Evolutionary conservation across 2,888 invertebrate species (phyloP).

Genomic region (Dinocampus coccinellae): DNA sequence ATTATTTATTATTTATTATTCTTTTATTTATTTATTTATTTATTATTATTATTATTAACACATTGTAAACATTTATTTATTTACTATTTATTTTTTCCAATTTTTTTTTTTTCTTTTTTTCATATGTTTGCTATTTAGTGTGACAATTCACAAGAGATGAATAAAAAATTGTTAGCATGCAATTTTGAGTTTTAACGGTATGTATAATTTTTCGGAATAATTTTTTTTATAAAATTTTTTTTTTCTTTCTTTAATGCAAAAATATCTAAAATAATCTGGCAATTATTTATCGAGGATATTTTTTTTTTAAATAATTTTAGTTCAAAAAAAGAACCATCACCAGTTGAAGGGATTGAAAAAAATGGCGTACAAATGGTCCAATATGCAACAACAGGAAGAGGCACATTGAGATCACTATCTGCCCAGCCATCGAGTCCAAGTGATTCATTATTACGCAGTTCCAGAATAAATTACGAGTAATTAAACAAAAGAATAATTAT

Average conservation of each 20-base stretch:
- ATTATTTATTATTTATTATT: conserved; percentile 5
- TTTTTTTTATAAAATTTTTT: no score
- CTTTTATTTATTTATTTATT: conserved; percentile 39
- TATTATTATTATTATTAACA: conserved; percentile 30
- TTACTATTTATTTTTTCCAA: no score
- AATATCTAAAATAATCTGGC: background rate
- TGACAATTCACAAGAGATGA: conserved; percentile 38
- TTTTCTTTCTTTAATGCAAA: background rate
- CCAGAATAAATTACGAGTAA: conserved; percentile 56
- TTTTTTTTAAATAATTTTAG: background rate
- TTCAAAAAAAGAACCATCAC: conserved; percentile 65
- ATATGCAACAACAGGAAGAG: conserved; percentile 74
- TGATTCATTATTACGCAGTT: conserved; percentile 59
- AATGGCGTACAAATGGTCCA: conserved; percentile 76
- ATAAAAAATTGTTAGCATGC: conserved; percentile 52
- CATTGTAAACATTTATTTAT: background rate
- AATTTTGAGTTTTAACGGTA: conserved; percentile 42
- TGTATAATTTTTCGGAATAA: conserved; percentile 35
- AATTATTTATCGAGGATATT: background rate
- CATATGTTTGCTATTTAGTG: conserved; percentile 30
- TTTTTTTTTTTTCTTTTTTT: conserved; percentile 28
- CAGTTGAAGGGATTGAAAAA: conserved; percentile 63
- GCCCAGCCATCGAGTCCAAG: conserved; percentile 66
- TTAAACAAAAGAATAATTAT: background rate
- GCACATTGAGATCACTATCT: conserved; percentile 75